phyloP scores from a whole-genome alignment of 2,797 vertebrate genomes.

The Denticeps clupeoides region DNA sequence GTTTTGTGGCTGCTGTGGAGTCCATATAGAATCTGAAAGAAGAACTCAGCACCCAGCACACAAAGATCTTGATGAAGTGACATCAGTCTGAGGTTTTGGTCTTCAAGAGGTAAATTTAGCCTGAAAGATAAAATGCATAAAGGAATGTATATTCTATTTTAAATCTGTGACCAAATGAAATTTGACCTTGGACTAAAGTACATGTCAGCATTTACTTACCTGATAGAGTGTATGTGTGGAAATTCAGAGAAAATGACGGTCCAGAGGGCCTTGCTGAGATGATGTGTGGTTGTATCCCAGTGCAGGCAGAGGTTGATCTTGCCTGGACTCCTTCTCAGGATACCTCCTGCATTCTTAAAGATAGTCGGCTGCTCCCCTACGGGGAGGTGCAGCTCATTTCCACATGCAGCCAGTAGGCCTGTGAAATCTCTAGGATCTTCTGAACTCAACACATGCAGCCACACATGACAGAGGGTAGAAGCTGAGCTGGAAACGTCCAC shows the following conservation, averaged over 20 bases:
- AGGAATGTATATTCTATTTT: too few species aligned
- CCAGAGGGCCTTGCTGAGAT: not conserved
- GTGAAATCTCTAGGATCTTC: constrained; percentile 2
- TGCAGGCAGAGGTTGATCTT: constrained; percentile 23
- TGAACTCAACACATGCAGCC: too few species aligned
- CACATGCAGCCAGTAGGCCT: constrained; percentile 11
- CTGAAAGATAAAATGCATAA: too few species aligned
- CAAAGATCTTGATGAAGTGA: not conserved
- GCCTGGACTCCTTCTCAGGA: constrained; percentile 11
- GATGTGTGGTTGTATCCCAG: constrained; percentile 6
- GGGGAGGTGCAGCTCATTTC: constrained; percentile 28
- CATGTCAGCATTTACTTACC: constrained; percentile 12
- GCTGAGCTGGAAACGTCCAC: too few species aligned
- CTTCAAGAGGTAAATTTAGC: not conserved
- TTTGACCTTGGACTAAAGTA: too few species aligned
- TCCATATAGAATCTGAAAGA: too few species aligned
- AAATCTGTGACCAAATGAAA: not conserved
- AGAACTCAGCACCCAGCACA: constrained; percentile 6
- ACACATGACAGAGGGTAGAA: too few species aligned
- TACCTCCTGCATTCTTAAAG: constrained; percentile 23
- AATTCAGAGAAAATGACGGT: constrained; percentile 14
- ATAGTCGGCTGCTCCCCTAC: constrained; percentile 8
- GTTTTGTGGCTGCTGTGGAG: too few species aligned
- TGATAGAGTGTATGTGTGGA: constrained; percentile 16
- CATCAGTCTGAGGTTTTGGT: not conserved